Evolutionary conservation across 2,797 vertebrate species (phyloP).

Genomic region (Chrysocyon brachyurus): DNA sequence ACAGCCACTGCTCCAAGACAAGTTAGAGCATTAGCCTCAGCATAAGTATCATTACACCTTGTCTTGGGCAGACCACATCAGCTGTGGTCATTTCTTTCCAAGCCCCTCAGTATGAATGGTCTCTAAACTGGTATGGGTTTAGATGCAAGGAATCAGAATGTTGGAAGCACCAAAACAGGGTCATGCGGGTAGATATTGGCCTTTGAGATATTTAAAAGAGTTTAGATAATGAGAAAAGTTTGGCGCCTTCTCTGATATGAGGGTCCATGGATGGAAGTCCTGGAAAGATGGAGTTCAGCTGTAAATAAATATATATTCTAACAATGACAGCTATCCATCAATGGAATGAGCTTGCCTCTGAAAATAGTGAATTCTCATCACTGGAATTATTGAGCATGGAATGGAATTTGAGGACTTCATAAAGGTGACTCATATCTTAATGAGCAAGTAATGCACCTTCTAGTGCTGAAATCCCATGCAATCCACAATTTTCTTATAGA

Average conservation of each 20-base stretch:
- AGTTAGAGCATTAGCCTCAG: neutral
- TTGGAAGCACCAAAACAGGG: neutral
- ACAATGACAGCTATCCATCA: neutral
- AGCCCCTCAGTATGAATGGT: neutral
- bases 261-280: neutral
- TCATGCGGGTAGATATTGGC: neutral
- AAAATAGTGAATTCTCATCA: neutral
- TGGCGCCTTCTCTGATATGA: neutral
- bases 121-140: neutral
- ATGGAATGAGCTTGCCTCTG: slow-evolving; percentile 38
- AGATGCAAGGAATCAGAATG: neutral
- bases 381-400: slow-evolving; percentile 20
- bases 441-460: neutral
- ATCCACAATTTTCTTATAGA: slow-evolving; percentile 23
- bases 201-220: neutral
- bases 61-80: neutral
- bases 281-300: neutral
- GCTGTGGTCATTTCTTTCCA: neutral
- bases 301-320: neutral
- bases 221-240: neutral
- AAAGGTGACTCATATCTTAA: neutral
- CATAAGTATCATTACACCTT: neutral
- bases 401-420: slow-evolving; percentile 39
- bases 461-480: slow-evolving; percentile 1
- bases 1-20: neutral